phyloP scores from a whole-genome alignment of 2,113 vertebrate genomes.

The Uropsilus gracilis region DNA sequence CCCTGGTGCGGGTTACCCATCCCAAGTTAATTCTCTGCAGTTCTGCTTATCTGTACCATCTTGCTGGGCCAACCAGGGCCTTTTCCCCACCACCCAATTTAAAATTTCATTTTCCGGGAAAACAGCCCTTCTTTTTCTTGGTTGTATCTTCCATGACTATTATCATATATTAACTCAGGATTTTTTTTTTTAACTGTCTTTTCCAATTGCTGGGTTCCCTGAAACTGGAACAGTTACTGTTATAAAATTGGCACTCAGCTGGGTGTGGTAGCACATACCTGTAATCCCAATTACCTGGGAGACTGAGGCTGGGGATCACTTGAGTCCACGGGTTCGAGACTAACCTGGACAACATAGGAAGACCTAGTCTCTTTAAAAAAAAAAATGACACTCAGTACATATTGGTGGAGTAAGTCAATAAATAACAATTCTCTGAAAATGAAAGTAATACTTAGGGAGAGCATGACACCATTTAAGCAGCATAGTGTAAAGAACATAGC shows the following conservation, averaged over 20 bases:
- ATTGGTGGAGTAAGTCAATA: not conserved
- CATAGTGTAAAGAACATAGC: no score
- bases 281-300: no score
- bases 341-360: no score
- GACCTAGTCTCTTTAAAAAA: no score
- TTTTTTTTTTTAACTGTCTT: not conserved
- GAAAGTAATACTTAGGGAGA: not conserved
- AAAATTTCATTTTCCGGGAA: not conserved
- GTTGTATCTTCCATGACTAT: not conserved
- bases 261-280: no score
- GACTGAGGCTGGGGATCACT: no score
- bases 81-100: not conserved
- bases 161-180: not conserved
- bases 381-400: not conserved
- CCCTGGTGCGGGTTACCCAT: no score
- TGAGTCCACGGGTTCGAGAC: no score
- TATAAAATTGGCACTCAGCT: not conserved
- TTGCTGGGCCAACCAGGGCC: not conserved
- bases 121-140: not conserved
- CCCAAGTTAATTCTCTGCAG: not conserved
- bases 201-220: not conserved
- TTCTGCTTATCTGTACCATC: not conserved
- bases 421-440: not conserved
- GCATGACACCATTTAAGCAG: no score
- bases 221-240: not conserved